Evolutionary conservation across 2,888 invertebrate genomes (phyloP).

Genomic region (Cylloceria caligata): DNA sequence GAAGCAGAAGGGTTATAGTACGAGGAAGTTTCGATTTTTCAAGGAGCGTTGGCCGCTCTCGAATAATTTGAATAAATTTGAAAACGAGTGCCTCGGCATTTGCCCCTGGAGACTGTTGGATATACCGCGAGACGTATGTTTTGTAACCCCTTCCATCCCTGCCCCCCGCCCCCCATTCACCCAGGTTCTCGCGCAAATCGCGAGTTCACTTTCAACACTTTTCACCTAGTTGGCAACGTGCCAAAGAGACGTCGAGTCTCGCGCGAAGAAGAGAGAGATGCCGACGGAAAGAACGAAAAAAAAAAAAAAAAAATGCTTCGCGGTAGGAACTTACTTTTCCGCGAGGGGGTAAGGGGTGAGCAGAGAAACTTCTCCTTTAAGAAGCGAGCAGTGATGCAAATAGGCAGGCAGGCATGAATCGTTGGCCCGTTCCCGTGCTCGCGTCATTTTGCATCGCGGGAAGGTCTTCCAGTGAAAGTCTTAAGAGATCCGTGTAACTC

Average conservation of each 20-base stretch:
- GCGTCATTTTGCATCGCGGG: conserved; percentile 66
- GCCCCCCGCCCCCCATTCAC: conserved; percentile 60
- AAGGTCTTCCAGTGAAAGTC: conserved; percentile 71
- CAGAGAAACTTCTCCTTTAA: conserved; percentile 83
- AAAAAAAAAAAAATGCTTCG: conserved; percentile 68
- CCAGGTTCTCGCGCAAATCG: conserved; percentile 78
- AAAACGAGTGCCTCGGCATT: conserved; percentile 73
- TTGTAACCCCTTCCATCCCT: conserved; percentile 53
- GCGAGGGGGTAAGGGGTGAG: conserved; percentile 64
- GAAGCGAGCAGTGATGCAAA: conserved; percentile 70
- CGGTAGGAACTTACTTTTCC: conserved; percentile 79
- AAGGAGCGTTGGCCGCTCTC: conserved; percentile 66
- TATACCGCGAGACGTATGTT: conserved; percentile 44
- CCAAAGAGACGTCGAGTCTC: conserved; percentile 71
- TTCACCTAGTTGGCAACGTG: conserved; percentile 83
- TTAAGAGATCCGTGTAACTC: conserved; percentile 71
- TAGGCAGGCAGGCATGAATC: conserved; percentile 51
- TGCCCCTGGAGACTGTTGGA: conserved; percentile 43
- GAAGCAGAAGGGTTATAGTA: conserved; percentile 11
- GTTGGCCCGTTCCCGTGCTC: conserved; percentile 49
- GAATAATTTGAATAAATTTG: conserved; percentile 82
- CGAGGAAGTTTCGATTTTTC: conserved; percentile 70
- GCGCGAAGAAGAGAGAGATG: conserved; percentile 30
- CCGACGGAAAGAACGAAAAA: conserved; percentile 49
- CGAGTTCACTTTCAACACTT: conserved; percentile 83